These are phyloP conservation scores for Myiozetetes cayanensis DNA, from an alignment of 2,113 vertebrate species.

Conservation along the genomic window DNA sequence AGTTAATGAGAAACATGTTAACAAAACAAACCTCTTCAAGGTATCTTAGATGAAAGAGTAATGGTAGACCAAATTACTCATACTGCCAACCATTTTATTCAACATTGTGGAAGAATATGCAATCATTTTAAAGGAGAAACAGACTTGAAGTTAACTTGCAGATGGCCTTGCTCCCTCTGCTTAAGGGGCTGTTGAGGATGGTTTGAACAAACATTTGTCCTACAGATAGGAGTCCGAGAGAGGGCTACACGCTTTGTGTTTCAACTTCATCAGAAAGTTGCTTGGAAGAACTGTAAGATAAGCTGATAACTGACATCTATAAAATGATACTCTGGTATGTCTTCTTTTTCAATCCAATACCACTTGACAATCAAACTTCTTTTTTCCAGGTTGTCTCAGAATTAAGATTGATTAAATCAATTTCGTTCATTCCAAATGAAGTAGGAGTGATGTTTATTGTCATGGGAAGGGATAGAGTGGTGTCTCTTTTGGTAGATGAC, in stretches of 20 bases:
- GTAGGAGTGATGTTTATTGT: background rate
- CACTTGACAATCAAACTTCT: background rate
- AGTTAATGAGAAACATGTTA: background rate
- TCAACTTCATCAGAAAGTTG: background rate
- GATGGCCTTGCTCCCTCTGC: background rate
- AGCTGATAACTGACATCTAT: background rate
- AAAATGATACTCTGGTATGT: background rate
- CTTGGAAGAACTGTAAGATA: background rate
- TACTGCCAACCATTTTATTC: background rate
- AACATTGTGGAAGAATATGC: background rate
- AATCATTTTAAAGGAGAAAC: background rate
- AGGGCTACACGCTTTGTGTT: background rate
- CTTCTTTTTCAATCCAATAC: background rate
- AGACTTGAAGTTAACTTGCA: background rate
- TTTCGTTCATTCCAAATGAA: background rate
- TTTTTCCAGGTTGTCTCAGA: background rate
- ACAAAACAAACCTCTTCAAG: background rate
- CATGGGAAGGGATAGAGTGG: background rate
- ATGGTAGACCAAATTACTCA: background rate
- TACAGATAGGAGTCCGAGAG: background rate
- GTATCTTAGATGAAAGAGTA: background rate
- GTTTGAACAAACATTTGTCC: background rate
- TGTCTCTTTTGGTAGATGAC: background rate
- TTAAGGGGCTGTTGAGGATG: background rate
- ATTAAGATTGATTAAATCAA: slow-evolving; percentile 26